Evolutionary conservation across 2,113 vertebrate genomes (phyloP), one percentile per base, ranked within the genome.

Genomic region (Crypturellus undulatus): DNA sequence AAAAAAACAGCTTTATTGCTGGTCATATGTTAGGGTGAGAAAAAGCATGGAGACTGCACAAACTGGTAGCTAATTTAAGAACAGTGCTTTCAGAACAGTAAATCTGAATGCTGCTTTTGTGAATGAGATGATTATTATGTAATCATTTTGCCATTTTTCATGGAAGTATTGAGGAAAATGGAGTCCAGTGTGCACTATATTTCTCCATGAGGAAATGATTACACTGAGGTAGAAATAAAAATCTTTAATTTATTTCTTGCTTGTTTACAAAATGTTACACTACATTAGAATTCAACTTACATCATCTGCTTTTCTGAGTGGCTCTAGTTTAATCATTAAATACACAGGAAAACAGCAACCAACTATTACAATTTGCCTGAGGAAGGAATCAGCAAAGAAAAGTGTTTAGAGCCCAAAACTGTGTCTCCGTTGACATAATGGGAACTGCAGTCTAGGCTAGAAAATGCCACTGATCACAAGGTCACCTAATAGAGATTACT

Each of bases 391-490:
- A 18, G 25, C 65, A 43, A 13, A 73, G 62, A 83, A 72, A 8
- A 73, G n/a, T 62, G 30, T 87, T 89, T 45, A 82, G n/a, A 95
- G 65, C 30, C n/a, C 59, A 91, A 92, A 69, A 26, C 58, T 85
- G 16, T 62, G 20, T 58, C 52, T 75, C 32, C 42, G 14, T 28
- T 92, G 86, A 86, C 52, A 89, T 43, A 26, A 45, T 73, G 86
- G 63, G 82, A 96, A 64, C 93, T 73, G 47, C 34, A 94, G 34
- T 62, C 49, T 67, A 59, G 76, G 75, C 47, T 83, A 38, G 69
- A 90, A 92, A 95, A 91, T 51, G 13, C 58, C 54, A 58, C 56
- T 62, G 90, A 86, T 93, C 63, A 63, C 24, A 77, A 58, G 54
- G 59, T 92, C 79, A 58, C 0, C 0, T 75, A 89, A 51, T 70